Evolutionary conservation across 2,113 vertebrate species (phyloP).

Genomic region (Kryptolebias marmoratus): DNA sequence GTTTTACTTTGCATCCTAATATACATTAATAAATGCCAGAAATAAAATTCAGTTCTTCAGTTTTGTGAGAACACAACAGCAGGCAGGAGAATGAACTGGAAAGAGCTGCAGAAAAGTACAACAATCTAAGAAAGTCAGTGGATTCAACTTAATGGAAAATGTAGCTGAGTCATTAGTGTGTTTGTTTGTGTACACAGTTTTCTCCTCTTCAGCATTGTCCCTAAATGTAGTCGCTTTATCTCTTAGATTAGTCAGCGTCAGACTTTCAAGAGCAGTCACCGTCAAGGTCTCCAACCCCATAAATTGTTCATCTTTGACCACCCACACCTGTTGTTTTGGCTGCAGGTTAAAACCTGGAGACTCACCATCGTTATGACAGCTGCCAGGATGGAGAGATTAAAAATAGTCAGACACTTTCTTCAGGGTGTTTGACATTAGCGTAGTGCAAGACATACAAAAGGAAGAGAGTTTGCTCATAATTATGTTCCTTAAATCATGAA

Average conservation of each 20-base stretch:
- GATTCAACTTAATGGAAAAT: constrained; percentile 20
- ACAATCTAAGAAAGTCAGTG: neutral
- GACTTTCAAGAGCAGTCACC: constrained; percentile 5
- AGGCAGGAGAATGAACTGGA: neutral
- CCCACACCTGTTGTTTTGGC: constrained; percentile 20
- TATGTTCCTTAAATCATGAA: neutral
- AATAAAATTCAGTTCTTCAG: neutral
- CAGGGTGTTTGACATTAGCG: neutral
- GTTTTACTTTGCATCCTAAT: no score
- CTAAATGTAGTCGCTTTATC: constrained; percentile 13
- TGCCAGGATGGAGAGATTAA: constrained; percentile 5
- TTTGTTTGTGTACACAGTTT: constrained; percentile 22
- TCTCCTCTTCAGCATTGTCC: constrained; percentile 43
- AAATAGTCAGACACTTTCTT: neutral
- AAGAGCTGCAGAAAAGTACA: neutral
- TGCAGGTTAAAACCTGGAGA: constrained; percentile 13
- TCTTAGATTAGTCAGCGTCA: constrained; percentile 50
- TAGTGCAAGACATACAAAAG: neutral
- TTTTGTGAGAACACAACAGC: neutral
- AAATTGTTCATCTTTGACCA: constrained; percentile 10
- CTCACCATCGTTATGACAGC: neutral
- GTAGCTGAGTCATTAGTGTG: neutral
- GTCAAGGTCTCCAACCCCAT: neutral
- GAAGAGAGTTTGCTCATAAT: neutral
- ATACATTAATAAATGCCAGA: neutral